Percentiles rank a stretch among this genome's conserved stretches.
Conservation (phyloP, 2,888 invertebrate species). For the Platynereis dumerilii region DNA sequence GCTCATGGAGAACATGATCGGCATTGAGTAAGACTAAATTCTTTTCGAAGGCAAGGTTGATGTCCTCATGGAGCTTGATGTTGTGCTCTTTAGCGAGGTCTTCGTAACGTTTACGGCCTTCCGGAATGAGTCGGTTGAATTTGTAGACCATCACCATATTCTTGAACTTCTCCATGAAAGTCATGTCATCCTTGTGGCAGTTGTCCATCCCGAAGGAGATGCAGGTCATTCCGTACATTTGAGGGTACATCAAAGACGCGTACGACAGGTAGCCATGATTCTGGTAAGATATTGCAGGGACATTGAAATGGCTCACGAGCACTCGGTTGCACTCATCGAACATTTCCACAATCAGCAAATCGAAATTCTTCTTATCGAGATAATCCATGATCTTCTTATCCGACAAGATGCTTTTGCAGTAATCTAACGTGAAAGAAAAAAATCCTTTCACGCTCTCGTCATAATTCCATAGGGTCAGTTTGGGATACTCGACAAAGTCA, state of each 20-base stretch:
- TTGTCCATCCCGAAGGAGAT: not conserved
- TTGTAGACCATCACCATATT: not conserved
- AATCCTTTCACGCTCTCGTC: not conserved
- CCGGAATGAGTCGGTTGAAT: not conserved
- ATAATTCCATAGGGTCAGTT: too few relatives aligned
- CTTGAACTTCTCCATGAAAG: not conserved
- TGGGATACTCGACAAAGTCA: too few relatives aligned
- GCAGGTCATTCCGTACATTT: slow-evolving; percentile 6
- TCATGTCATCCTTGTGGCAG: slow-evolving; percentile 5
- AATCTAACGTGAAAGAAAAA: not conserved
- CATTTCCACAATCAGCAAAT: slow-evolving; percentile 12
- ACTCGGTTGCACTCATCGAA: slow-evolving; percentile 10
- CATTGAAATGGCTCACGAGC: not conserved
- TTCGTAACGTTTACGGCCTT: not conserved
- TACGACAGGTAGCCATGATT: slow-evolving; percentile 6
- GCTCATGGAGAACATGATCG: not conserved
- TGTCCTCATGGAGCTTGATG: not conserved
- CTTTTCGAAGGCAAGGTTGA: not conserved
- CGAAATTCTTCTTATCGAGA: not conserved
- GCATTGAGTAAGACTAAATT: not conserved
- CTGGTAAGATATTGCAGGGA: slow-evolving; percentile 13
- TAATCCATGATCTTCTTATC: not conserved
- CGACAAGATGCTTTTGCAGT: slow-evolving; percentile 7
- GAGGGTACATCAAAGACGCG: not conserved
- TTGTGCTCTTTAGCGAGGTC: not conserved